Evolutionary conservation across 2,113 vertebrate genomes (phyloP).

Genomic region (Catharus fuscescens): DNA sequence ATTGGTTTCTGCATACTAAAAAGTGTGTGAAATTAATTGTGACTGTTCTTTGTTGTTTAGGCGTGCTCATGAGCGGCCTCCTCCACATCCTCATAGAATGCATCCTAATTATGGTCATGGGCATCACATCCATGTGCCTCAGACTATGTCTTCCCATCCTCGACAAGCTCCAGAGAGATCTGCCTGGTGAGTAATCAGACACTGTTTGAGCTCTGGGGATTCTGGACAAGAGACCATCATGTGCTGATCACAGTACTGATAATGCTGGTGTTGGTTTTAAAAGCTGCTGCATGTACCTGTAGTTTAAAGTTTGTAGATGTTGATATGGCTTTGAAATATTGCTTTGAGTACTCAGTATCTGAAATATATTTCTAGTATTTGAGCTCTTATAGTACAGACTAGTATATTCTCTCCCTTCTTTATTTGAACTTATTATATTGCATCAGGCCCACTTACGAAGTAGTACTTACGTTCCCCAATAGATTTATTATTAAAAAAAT

Average conservation of each 20-base stretch:
- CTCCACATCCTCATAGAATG: conserved; percentile 98
- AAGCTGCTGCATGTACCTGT: background rate
- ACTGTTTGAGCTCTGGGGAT: background rate
- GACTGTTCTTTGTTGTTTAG: conserved; percentile 73
- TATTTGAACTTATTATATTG: background rate
- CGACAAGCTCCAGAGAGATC: conserved; percentile 94
- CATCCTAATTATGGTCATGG: conserved; percentile 98
- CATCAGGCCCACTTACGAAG: background rate
- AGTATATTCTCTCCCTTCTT: background rate
- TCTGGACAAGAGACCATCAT: background rate
- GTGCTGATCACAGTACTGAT: background rate
- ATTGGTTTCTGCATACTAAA: background rate
- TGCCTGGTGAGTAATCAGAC: conserved; percentile 86
- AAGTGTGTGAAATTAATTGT: conserved; percentile 39
- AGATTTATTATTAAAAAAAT: background rate
- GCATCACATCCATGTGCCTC: conserved; percentile 98
- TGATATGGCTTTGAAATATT: background rate
- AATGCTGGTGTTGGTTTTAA: background rate
- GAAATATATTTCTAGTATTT: background rate
- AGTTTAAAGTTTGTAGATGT: background rate
- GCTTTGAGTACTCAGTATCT: background rate
- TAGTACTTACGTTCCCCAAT: background rate
- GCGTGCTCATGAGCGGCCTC: conserved; percentile 95
- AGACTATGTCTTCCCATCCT: conserved; percentile 98
- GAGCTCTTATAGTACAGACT: background rate